phyloP scores from a whole-genome alignment of 2,113 vertebrate genomes.

The Eptesicus fuscus region DNA sequence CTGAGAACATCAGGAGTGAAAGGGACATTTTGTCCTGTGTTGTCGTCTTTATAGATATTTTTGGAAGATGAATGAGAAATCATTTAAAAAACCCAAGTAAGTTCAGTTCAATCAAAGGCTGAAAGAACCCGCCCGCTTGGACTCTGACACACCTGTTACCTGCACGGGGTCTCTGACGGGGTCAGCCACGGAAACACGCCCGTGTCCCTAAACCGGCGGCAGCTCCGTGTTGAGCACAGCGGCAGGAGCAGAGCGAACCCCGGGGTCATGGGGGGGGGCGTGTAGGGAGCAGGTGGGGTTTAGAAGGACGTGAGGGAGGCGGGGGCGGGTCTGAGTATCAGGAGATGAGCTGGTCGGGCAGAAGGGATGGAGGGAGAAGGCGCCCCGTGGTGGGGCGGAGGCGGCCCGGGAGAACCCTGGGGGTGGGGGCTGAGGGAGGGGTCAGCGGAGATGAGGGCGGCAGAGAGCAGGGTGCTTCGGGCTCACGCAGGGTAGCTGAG shows the following conservation, averaged over 20 bases:
- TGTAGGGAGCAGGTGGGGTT: slow-evolving; percentile 23
- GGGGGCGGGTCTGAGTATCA: not conserved
- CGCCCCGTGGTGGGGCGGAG: not conserved
- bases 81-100: slow-evolving; percentile 2
- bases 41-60: not conserved
- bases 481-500: no score
- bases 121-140: not conserved
- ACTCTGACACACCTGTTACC: not conserved
- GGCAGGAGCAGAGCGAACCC: not conserved
- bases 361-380: not conserved
- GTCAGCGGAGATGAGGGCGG: not conserved
- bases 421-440: not conserved
- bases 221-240: not conserved
- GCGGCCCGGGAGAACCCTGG: accelerated
- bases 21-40: not conserved
- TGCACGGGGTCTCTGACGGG: not conserved
- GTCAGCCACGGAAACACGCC: not conserved
- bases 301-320: slow-evolving; percentile 6
- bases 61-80: not conserved
- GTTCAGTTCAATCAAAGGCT: not conserved
- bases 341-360: not conserved
- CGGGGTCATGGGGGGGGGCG: not conserved
- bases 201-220: not conserved
- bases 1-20: not conserved
- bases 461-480: not conserved